These are phyloP conservation scores for Sepioteuthis lessoniana DNA, from an alignment of 2,888 invertebrate genomes.

Conservation along the genomic window DNA sequence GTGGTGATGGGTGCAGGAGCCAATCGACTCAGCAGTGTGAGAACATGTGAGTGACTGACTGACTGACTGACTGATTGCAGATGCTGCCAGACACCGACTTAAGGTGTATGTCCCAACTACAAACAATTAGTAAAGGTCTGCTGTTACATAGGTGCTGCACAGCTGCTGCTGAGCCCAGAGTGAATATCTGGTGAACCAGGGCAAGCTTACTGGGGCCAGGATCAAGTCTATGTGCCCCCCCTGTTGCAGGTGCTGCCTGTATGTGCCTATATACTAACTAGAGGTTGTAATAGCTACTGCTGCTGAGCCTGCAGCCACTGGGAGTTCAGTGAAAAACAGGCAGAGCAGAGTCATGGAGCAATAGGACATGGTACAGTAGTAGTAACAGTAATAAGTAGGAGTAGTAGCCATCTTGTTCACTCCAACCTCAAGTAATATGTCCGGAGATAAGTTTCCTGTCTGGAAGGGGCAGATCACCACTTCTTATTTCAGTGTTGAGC, in stretches of 20 bases:
- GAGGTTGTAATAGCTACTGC: slow-evolving; percentile 10
- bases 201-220: slow-evolving; percentile 33
- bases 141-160: slow-evolving; percentile 33
- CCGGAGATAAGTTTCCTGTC: slow-evolving; percentile 33
- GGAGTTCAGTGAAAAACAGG: slow-evolving; percentile 33
- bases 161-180: slow-evolving; percentile 33
- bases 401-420: slow-evolving; percentile 42
- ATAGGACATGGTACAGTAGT: slow-evolving; percentile 35
- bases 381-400: slow-evolving; percentile 39
- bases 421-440: slow-evolving; percentile 33
- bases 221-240: slow-evolving; percentile 18
- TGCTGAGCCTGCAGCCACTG: slow-evolving; percentile 33
- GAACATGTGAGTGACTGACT: slow-evolving; percentile 33
- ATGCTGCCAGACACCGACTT: slow-evolving; percentile 11
- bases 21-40: slow-evolving; percentile 33
- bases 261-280: slow-evolving; percentile 33
- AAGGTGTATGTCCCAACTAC: slow-evolving; percentile 33
- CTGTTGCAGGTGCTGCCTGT: slow-evolving; percentile 33
- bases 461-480: slow-evolving; percentile 26
- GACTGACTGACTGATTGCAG: slow-evolving; percentile 33
- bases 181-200: slow-evolving; percentile 33
- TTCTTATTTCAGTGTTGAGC: slow-evolving; percentile 44
- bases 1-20: slow-evolving; percentile 33
- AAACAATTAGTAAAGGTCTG: slow-evolving; percentile 33
- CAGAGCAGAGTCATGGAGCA: slow-evolving; percentile 33